Conservation (phyloP, 2,888 invertebrate species). For the Orthonychiurus folsomi region DNA sequence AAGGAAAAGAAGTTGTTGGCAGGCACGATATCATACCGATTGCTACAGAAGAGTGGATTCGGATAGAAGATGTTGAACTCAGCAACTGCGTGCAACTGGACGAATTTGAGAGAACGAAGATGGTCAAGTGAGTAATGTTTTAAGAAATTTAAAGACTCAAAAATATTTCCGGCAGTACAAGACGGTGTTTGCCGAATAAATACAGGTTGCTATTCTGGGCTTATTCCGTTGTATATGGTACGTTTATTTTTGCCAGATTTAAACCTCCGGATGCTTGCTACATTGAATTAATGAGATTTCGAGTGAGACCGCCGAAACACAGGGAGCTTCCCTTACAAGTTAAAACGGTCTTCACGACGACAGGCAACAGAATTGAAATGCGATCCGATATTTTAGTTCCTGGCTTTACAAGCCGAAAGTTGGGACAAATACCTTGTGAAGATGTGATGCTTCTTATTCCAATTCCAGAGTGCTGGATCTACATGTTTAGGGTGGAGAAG, state of each 20-base stretch:
- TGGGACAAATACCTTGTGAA: slow-evolving; percentile 93
- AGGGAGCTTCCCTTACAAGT: slow-evolving; percentile 93
- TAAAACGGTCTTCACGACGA: slow-evolving; percentile 78
- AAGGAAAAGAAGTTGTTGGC: slow-evolving; percentile 98
- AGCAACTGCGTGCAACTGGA: slow-evolving; percentile 87
- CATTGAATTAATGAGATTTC: slow-evolving; percentile 90
- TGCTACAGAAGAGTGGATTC: slow-evolving; percentile 98
- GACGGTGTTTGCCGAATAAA: neutral
- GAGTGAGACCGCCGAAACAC: slow-evolving; percentile 88
- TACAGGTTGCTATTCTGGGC: neutral
- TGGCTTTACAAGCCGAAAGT: slow-evolving; percentile 88
- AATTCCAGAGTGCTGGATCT: slow-evolving; percentile 99
- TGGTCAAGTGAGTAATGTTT: slow-evolving; percentile 60
- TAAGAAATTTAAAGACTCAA: neutral
- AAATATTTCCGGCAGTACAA: neutral
- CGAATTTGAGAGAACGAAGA: slow-evolving; percentile 74
- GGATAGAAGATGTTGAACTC: slow-evolving; percentile 86
- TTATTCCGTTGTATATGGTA: too few relatives aligned
- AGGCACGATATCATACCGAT: slow-evolving; percentile 98
- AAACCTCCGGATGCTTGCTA: slow-evolving; percentile 96
- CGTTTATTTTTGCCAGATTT: slow-evolving; percentile 60
- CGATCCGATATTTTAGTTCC: slow-evolving; percentile 92
- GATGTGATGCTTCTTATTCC: slow-evolving; percentile 94
- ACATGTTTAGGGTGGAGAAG: slow-evolving; percentile 95
- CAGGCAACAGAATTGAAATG: slow-evolving; percentile 76